These are phyloP conservation scores for Microctonus aethiopoides DNA, from an alignment of 2,888 invertebrate genomes.

Conservation along the genomic window DNA sequence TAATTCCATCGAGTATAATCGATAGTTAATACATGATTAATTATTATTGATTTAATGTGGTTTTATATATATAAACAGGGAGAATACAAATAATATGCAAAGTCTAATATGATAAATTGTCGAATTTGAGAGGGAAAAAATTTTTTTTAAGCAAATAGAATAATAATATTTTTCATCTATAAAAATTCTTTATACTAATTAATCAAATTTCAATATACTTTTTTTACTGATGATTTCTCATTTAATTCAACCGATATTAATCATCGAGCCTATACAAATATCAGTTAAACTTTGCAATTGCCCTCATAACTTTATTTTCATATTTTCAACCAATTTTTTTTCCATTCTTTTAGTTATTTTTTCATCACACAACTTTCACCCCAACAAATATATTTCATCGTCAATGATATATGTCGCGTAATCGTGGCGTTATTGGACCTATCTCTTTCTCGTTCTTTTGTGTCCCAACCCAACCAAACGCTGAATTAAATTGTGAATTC, in stretches of 20 bases:
- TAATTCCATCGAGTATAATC: background rate
- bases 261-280: background rate
- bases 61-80: too few relatives aligned
- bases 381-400: conserved; percentile 16
- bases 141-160: too few relatives aligned
- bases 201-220: conserved; percentile 18
- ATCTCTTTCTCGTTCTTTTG: background rate
- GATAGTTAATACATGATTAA: background rate
- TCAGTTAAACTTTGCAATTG: conserved; percentile 30
- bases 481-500: conserved; percentile 9
- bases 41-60: too few relatives aligned
- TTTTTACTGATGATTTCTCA: conserved; percentile 23
- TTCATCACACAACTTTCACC: background rate
- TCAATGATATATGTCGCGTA: conserved; percentile 22
- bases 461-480: background rate
- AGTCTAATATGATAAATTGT: too few relatives aligned
- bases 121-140: too few relatives aligned
- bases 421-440: background rate
- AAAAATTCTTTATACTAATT: conserved; percentile 12
- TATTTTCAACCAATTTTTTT: conserved; percentile 8
- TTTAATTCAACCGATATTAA: conserved; percentile 19
- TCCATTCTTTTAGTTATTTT: conserved; percentile 15
- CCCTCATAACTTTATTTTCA: conserved; percentile 34
- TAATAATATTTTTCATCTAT: conserved; percentile 2
- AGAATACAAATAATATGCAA: too few relatives aligned